These are phyloP conservation scores for Sitodiplosis mosellana DNA, from an alignment of 1,140 invertebrate genomes.

Conservation along the genomic window DNA sequence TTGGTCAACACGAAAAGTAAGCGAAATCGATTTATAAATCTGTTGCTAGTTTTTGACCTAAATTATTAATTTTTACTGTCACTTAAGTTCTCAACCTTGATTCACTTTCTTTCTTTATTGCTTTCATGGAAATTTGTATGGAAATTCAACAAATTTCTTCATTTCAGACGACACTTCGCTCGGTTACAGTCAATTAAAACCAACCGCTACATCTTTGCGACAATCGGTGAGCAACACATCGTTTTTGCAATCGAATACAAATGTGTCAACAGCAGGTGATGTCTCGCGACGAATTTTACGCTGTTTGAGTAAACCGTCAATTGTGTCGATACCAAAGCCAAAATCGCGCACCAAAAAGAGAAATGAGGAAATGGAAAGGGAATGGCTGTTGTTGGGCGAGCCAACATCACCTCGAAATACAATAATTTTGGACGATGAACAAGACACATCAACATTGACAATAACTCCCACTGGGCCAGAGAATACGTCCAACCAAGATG, in stretches of 20 bases:
- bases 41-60: no score
- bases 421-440: slow-evolving; percentile 9
- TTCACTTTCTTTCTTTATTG: no score
- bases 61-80: no score
- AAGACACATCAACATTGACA: slow-evolving; percentile 20
- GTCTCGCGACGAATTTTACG: slow-evolving; percentile 17
- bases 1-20: background rate
- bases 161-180: slow-evolving; percentile 13
- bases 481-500: slow-evolving; percentile 15
- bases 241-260: slow-evolving; percentile 11
- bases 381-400: slow-evolving; percentile 23
- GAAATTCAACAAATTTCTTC: background rate
- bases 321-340: slow-evolving; percentile 13
- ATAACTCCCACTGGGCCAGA: no score
- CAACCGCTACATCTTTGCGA: slow-evolving; percentile 4
- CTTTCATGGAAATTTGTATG: no score
- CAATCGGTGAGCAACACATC: background rate
- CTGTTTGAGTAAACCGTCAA: slow-evolving; percentile 18
- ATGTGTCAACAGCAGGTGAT: slow-evolving; percentile 10
- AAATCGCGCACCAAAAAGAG: slow-evolving; percentile 12
- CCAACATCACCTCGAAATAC: slow-evolving; percentile 18
- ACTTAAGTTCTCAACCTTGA: no score
- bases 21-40: background rate
- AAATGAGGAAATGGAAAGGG: slow-evolving; percentile 22
- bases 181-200: slow-evolving; percentile 20